Conservation (phyloP, 1,140 invertebrate genomes). For the Thaumatotibia leucotreta region DNA sequence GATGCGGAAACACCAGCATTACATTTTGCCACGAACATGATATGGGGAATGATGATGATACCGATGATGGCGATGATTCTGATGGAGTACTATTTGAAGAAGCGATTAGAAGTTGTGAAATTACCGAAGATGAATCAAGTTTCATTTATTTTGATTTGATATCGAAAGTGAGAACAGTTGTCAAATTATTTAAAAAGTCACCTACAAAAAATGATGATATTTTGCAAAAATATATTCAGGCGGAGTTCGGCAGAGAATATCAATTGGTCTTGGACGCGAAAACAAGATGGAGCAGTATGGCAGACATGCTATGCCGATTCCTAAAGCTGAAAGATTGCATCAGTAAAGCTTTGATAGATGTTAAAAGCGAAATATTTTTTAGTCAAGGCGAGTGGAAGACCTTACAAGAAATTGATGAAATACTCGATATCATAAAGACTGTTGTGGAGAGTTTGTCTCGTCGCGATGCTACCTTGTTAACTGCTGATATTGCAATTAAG, state of each 20-base stretch:
- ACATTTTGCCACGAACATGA: too few relatives aligned
- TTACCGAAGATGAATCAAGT: too few relatives aligned
- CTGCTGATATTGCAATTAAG: too few relatives aligned
- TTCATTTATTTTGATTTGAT: too few relatives aligned
- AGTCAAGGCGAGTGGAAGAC: background rate
- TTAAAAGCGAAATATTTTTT: background rate
- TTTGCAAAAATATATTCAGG: background rate
- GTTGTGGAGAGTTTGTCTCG: background rate
- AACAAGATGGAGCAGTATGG: conserved; percentile 8
- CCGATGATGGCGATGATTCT: too few relatives aligned
- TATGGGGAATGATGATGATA: too few relatives aligned
- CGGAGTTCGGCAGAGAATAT: background rate
- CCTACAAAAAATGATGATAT: background rate
- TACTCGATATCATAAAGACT: background rate
- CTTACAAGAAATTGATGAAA: too few relatives aligned
- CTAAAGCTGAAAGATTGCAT: background rate
- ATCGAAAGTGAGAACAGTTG: background rate
- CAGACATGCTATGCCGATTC: background rate
- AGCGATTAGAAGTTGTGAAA: too few relatives aligned
- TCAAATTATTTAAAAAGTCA: background rate
- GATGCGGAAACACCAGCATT: too few relatives aligned
- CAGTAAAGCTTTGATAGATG: background rate
- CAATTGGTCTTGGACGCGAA: background rate
- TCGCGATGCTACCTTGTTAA: background rate
- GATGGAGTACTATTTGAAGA: too few relatives aligned